Conservation (phyloP, 2,888 invertebrate species). For the Xestia xanthographa region DNA sequence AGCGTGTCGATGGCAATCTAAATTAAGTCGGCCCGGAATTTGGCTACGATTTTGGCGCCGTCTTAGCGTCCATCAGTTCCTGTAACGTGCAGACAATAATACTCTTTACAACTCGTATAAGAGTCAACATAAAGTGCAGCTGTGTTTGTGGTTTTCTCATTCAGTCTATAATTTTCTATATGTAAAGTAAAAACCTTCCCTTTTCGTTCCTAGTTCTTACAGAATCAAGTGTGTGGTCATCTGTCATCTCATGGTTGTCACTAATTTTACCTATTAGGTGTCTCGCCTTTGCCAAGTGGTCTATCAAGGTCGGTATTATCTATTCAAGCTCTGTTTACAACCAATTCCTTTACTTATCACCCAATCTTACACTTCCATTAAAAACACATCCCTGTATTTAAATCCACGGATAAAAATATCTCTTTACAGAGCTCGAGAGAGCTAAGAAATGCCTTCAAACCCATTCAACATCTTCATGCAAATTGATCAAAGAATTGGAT, state of each 20-base stretch:
- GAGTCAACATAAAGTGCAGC: neutral
- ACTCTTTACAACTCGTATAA: neutral
- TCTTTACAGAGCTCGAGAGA: constrained; percentile 4
- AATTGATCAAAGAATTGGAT: constrained; percentile 61
- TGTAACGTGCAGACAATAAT: neutral
- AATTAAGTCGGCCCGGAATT: neutral
- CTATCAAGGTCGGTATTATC: no score
- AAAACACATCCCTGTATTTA: constrained; percentile 14
- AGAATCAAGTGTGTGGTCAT: no score
- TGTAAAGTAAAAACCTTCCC: neutral
- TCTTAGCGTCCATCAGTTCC: neutral
- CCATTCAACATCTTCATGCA: constrained; percentile 52
- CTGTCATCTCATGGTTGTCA: neutral
- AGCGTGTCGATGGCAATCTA: neutral
- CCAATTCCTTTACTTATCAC: neutral
- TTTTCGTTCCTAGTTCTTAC: neutral
- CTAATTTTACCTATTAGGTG: neutral
- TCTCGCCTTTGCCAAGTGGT: neutral
- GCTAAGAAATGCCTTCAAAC: constrained; percentile 39
- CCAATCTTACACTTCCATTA: neutral
- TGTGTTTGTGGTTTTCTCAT: neutral
- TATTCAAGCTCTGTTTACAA: neutral
- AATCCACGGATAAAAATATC: constrained; percentile 35
- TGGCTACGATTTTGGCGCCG: neutral
- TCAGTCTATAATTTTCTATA: neutral